These are phyloP conservation scores for Pogonomyrmex californicus DNA, from an alignment of 1,140 invertebrate species.

Conservation along the genomic window DNA sequence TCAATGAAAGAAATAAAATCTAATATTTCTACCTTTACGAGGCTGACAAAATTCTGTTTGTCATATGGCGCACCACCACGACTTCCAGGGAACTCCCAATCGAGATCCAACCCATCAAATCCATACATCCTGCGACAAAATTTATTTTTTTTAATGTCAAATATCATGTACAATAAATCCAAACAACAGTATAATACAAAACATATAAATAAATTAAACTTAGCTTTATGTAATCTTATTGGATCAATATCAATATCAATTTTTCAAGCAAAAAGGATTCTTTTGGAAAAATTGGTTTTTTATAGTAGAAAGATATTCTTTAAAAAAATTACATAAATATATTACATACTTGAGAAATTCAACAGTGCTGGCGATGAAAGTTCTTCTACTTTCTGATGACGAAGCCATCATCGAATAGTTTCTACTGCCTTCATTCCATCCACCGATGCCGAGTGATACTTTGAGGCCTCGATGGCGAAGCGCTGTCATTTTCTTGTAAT, in stretches of 20 bases:
- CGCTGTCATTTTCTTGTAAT: constrained; percentile 90
- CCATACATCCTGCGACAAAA: constrained; percentile 88
- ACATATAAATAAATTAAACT: constrained; percentile 10
- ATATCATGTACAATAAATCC: neutral
- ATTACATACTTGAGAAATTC: constrained; percentile 88
- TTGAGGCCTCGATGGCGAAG: constrained; percentile 92
- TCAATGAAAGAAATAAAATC: neutral
- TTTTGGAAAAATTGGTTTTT: neutral
- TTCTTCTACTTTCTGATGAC: constrained; percentile 87
- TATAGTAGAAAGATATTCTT: neutral
- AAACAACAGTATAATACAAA: neutral
- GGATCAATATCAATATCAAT: neutral
- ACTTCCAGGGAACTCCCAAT: constrained; percentile 93
- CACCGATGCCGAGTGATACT: constrained; percentile 93
- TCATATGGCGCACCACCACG: constrained; percentile 92
- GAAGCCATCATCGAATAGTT: constrained; percentile 93
- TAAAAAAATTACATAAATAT: constrained; percentile 5
- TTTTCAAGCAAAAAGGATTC: neutral
- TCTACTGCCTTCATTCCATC: constrained; percentile 95
- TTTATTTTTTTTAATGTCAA: neutral
- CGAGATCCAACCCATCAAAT: constrained; percentile 95
- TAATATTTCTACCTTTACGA: constrained; percentile 89
- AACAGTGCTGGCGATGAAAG: constrained; percentile 90
- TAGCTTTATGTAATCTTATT: no score
- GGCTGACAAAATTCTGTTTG: constrained; percentile 91